Base-by-base conservation (phyloP, 2,888 invertebrate genomes). In the Apodemia hepburni region DNA sequence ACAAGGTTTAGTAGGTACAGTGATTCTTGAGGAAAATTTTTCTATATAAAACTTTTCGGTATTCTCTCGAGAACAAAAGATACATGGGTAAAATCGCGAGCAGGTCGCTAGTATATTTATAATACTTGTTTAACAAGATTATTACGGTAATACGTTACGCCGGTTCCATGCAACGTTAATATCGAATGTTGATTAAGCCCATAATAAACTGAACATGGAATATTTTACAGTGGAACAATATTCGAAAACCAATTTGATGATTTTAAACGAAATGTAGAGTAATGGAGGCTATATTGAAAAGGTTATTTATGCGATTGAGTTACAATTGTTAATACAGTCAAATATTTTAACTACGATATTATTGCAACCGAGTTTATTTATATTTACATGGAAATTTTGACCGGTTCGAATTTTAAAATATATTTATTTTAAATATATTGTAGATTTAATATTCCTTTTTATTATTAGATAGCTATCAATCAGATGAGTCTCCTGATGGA, bases 181-280 rank as follows among this genome's bases (percentile, higher is more conserved):
- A 67, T 62, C 69, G 69, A 75, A 69, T 70, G 72, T 72, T 78
- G 78, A 80, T 79, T 78, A 77, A 77, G 73, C 70, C 22, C 22
- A 15, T 27, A 54, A 22, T 54, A 54, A 18, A 54, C 11, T 70
- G 74, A 70, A 75, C 73, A 78, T 72, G 74, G 65, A 70, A 75
- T 67, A 73, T 74, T 74, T 71, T 77, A 79, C 75, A 72, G 73
- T 69, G 68, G 72, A 74, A 75, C 72, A 74, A 72, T 76, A 71
- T 69, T 59, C 59, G 66, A 49, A 65, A 66, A 67, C 64, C 64
- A 66, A 65, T 67, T 67, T 63, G 65, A 67, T 64, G 42, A 60
- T 42, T 63, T 67, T 64, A 65, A 67, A 62, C 67, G 68, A 67
- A 64, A 65, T 51, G 60, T 29, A 58, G 61, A 65, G 59, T 66